phyloP scores from a whole-genome alignment of 2,888 invertebrate species.

The Eupeodes latifasciatus region DNA sequence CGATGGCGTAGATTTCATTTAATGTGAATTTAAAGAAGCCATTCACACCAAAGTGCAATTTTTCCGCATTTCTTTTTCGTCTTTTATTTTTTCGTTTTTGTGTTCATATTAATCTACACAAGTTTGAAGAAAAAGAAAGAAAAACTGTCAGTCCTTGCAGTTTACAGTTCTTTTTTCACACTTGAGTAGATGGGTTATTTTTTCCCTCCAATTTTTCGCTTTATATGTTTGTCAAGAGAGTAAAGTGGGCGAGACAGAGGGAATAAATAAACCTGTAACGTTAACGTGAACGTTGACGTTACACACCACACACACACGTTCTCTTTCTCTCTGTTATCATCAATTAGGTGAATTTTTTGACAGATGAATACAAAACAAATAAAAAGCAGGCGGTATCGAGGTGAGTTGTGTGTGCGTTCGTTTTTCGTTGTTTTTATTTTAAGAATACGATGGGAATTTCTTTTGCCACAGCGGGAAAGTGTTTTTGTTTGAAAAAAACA shows the following conservation, averaged over 20 bases:
- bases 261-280: conserved; percentile 41
- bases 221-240: conserved; percentile 12
- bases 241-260: conserved; percentile 31
- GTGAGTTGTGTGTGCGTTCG: neutral
- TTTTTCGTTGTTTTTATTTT: neutral
- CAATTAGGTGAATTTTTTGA: conserved; percentile 49
- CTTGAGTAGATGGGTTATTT: conserved; percentile 38
- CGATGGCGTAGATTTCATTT: conserved; percentile 60
- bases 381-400: conserved; percentile 29
- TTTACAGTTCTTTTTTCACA: conserved; percentile 41
- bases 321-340: conserved; percentile 22
- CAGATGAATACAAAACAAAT: conserved; percentile 52
- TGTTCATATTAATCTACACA: neutral
- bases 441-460: conserved; percentile 54
- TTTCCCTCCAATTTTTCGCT: neutral
- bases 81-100: neutral
- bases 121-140: conserved; percentile 10
- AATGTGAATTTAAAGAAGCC: conserved; percentile 64
- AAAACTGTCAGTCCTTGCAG: conserved; percentile 44
- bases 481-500: conserved; percentile 25
- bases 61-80: conserved; percentile 26
- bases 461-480: conserved; percentile 27
- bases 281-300: neutral
- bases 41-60: conserved; percentile 57
- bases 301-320: neutral